Conservation (phyloP, 2,888 invertebrate genomes). For the Pseudanteris insignis region DNA sequence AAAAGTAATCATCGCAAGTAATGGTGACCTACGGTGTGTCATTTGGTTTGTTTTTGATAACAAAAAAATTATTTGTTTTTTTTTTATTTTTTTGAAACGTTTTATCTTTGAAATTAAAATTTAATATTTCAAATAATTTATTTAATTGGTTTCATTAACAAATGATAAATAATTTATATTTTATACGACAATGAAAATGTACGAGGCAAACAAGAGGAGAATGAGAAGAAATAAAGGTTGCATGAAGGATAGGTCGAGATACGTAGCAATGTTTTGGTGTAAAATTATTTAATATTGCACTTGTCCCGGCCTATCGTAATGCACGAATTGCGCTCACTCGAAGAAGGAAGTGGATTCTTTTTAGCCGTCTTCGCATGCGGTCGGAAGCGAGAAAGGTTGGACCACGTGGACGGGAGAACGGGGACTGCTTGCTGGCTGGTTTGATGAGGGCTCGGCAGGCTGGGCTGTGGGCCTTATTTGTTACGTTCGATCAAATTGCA, state of each 20-base stretch:
- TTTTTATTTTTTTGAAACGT: too few species aligned
- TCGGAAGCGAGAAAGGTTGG: slow-evolving; percentile 8
- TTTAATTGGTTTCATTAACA: too few species aligned
- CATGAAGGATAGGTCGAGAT: slow-evolving; percentile 66
- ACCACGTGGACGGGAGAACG: slow-evolving; percentile 15
- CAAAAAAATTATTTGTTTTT: too few species aligned
- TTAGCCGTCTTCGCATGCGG: not conserved
- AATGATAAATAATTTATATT: too few species aligned
- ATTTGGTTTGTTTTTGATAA: too few species aligned
- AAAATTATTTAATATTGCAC: slow-evolving; percentile 65
- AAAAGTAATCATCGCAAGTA: too few species aligned
- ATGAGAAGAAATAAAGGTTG: slow-evolving; percentile 42
- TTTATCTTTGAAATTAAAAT: too few species aligned
- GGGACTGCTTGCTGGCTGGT: slow-evolving; percentile 4
- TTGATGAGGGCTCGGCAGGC: slow-evolving; percentile 59
- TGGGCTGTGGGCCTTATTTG: slow-evolving; percentile 66
- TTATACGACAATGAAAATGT: too few species aligned
- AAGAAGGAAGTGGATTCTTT: slow-evolving; percentile 7
- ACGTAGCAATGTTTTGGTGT: slow-evolving; percentile 65
- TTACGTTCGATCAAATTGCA: slow-evolving; percentile 65
- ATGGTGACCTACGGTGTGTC: too few species aligned
- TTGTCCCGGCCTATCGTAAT: slow-evolving; percentile 68
- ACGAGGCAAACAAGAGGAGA: not conserved
- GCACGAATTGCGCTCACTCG: slow-evolving; percentile 52
- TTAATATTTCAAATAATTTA: too few species aligned